phyloP scores from a whole-genome alignment of 2,888 invertebrate species.

The Crepidodera aurea region DNA sequence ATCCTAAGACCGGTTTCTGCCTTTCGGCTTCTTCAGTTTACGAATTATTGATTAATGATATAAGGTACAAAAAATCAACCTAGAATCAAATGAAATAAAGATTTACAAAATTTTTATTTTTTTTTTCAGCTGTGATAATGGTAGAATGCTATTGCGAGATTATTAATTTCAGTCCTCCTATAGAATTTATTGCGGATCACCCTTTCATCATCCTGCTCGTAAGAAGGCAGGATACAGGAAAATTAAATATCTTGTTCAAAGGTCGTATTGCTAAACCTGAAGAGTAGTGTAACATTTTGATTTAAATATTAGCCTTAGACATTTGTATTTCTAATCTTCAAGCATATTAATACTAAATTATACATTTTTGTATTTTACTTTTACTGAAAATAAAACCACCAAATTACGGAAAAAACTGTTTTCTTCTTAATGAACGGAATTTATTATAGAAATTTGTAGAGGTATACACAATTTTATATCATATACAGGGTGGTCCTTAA shows the following conservation, averaged over 20 bases:
- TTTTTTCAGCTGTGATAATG: constrained; percentile 1
- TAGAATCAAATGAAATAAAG: too few relatives aligned
- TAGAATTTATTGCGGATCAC: constrained; percentile 12
- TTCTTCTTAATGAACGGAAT: neutral
- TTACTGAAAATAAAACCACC: too few relatives aligned
- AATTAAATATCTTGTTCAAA: constrained; percentile 1
- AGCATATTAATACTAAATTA: neutral
- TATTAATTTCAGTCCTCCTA: neutral
- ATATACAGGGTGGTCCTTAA: too few relatives aligned
- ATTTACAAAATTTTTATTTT: too few relatives aligned
- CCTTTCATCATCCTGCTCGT: neutral
- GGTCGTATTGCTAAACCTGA: constrained; percentile 1
- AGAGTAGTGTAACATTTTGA: too few relatives aligned
- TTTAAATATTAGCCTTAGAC: too few relatives aligned
- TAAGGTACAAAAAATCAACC: too few relatives aligned
- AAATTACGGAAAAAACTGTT: too few relatives aligned
- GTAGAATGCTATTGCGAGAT: neutral
- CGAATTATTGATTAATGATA: too few relatives aligned
- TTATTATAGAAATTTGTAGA: neutral
- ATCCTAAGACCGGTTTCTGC: too few relatives aligned
- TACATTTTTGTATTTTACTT: neutral
- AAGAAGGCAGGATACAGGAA: neutral
- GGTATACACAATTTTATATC: neutral
- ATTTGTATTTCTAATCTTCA: too few relatives aligned
- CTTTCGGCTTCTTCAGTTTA: too few relatives aligned